Evolutionary conservation across 2,113 vertebrate species (phyloP).

Genomic region (Potamarius usumacintae): DNA sequence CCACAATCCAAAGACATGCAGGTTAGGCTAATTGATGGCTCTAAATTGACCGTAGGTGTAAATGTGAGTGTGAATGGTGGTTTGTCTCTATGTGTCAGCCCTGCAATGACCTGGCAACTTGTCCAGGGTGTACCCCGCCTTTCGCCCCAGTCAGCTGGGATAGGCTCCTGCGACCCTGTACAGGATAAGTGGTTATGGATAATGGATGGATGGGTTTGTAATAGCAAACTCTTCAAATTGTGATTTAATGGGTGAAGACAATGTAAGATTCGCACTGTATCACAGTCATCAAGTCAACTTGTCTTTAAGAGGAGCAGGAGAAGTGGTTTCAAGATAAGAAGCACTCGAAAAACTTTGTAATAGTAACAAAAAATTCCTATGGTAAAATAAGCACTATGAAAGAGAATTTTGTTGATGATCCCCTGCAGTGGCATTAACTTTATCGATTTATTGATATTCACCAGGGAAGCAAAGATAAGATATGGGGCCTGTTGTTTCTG

Average conservation of each 20-base stretch:
- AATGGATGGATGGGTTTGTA: background rate
- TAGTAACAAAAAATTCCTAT: background rate
- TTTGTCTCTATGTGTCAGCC: too few species aligned
- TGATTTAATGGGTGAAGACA: background rate
- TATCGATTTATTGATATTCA: background rate
- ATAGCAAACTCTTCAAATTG: background rate
- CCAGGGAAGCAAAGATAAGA: background rate
- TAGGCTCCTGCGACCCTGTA: too few species aligned
- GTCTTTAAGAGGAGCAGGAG: too few species aligned
- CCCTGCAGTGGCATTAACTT: background rate
- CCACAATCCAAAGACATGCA: too few species aligned
- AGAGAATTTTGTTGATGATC: background rate
- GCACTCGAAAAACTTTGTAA: background rate
- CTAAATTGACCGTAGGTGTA: too few species aligned
- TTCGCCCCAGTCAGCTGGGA: too few species aligned
- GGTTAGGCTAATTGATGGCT: too few species aligned
- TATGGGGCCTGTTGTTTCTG: background rate
- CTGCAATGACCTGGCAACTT: too few species aligned
- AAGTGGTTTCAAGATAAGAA: background rate
- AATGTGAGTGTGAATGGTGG: too few species aligned
- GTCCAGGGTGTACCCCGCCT: too few species aligned
- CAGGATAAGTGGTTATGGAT: too few species aligned
- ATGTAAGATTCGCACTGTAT: background rate
- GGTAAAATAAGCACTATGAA: background rate
- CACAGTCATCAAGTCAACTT: background rate